Percentiles rank a stretch among this genome's conserved stretches.
Conservation (phyloP, 2,113 vertebrate genomes). For the Protobothrops mucrosquamatus region DNA sequence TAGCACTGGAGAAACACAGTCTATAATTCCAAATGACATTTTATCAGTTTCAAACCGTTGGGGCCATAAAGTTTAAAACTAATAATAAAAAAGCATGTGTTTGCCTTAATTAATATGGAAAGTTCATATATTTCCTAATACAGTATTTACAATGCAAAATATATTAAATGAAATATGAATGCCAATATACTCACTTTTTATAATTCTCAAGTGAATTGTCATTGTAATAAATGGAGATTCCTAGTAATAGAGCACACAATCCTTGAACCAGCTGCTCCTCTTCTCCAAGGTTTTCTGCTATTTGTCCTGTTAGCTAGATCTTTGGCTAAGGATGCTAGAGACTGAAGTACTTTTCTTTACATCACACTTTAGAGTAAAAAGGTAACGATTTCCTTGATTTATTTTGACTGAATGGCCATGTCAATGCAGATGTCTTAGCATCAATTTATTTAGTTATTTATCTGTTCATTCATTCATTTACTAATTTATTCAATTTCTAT, state of each 20-base stretch:
- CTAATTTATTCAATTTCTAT: neutral
- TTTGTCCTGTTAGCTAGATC: slow-evolving; percentile 91
- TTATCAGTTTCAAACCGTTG: neutral
- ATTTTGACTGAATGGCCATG: neutral
- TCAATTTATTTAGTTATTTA: neutral
- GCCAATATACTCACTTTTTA: slow-evolving; percentile 79
- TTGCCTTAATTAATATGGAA: neutral
- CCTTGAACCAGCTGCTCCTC: slow-evolving; percentile 96
- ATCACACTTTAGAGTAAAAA: neutral
- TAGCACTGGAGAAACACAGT: neutral
- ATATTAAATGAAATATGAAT: neutral
- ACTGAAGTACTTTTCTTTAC: neutral
- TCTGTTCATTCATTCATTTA: neutral
- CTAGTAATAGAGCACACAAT: slow-evolving; percentile 89
- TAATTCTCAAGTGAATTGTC: slow-evolving; percentile 96
- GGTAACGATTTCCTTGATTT: neutral
- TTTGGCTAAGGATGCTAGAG: slow-evolving; percentile 72
- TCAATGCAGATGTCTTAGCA: neutral
- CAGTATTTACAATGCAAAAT: neutral
- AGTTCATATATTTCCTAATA: neutral
- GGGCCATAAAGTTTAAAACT: neutral
- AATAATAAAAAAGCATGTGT: neutral
- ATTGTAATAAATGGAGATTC: slow-evolving; percentile 97
- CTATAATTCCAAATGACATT: neutral
- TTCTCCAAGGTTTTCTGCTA: slow-evolving; percentile 96